phyloP scores from a whole-genome alignment of 2,797 vertebrate genomes.

The Xenentodon cancila region DNA sequence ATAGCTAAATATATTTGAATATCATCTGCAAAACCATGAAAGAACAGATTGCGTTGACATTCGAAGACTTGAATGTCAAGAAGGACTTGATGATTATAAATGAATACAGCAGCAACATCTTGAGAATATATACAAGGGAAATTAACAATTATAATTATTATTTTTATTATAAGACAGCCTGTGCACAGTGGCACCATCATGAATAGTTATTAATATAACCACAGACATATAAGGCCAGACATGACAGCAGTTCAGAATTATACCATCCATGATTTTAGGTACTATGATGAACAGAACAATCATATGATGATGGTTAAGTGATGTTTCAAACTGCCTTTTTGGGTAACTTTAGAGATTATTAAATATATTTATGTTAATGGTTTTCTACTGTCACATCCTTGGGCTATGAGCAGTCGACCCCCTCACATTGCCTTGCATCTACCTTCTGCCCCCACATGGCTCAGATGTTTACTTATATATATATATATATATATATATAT shows the following conservation, averaged over 20 bases:
- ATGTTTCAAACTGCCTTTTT: constrained; percentile 45
- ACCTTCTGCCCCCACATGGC: constrained; percentile 20
- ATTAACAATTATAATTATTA: no score
- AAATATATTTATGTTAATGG: constrained; percentile 69
- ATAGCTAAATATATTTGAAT: no score
- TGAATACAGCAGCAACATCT: no score
- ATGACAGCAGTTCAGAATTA: constrained; percentile 40
- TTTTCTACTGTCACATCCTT: constrained; percentile 45
- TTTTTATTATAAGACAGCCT: no score
- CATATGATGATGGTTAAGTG: constrained; percentile 18
- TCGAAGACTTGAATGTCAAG: no score
- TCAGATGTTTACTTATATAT: constrained; percentile 64
- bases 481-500: no score
- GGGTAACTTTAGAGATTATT: constrained; percentile 64
- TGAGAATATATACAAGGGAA: no score
- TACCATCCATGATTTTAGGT: constrained; percentile 33
- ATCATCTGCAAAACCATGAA: no score
- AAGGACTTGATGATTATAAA: no score
- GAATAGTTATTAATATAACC: constrained; percentile 39
- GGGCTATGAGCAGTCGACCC: constrained; percentile 10
- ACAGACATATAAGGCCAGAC: constrained; percentile 28
- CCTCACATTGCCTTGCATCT: background rate
- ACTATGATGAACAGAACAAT: constrained; percentile 53
- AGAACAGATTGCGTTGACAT: no score
- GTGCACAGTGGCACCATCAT: no score